These are phyloP conservation scores for Nylanderia fulva DNA, from an alignment of 1,140 invertebrate genomes.

Conservation along the genomic window DNA sequence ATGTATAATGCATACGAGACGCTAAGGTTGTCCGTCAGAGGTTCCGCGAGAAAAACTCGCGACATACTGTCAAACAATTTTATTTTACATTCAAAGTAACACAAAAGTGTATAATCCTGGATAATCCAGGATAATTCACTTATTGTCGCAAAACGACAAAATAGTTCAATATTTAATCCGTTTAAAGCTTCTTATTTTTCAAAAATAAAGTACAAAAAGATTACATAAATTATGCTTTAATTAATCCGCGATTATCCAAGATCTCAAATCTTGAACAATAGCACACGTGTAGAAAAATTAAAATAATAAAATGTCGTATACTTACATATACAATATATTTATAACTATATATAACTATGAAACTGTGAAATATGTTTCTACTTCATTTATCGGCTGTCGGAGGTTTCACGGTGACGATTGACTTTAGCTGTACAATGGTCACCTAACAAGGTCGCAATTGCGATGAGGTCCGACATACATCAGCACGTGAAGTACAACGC, in stretches of 20 bases:
- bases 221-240: too few species aligned
- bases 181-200: not conserved
- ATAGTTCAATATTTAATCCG: not conserved
- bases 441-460: conserved; percentile 46
- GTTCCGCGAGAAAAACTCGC: not conserved
- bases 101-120: too few species aligned
- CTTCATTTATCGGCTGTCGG: conserved; percentile 43
- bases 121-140: not conserved
- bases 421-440: conserved; percentile 17
- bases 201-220: too few species aligned
- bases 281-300: too few species aligned
- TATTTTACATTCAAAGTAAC: conserved; percentile 7
- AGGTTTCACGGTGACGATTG: conserved; percentile 52
- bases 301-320: too few species aligned
- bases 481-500: conserved; percentile 67
- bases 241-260: too few species aligned
- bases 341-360: too few species aligned
- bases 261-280: too few species aligned
- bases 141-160: not conserved
- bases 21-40: conserved; percentile 4
- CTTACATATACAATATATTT: too few species aligned
- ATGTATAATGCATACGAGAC: conserved; percentile 39
- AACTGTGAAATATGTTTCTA: too few species aligned
- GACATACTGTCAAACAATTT: not conserved
- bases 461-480: not conserved